Evolutionary conservation across 2,113 vertebrate species (phyloP).

Genomic region (Athene noctua): DNA sequence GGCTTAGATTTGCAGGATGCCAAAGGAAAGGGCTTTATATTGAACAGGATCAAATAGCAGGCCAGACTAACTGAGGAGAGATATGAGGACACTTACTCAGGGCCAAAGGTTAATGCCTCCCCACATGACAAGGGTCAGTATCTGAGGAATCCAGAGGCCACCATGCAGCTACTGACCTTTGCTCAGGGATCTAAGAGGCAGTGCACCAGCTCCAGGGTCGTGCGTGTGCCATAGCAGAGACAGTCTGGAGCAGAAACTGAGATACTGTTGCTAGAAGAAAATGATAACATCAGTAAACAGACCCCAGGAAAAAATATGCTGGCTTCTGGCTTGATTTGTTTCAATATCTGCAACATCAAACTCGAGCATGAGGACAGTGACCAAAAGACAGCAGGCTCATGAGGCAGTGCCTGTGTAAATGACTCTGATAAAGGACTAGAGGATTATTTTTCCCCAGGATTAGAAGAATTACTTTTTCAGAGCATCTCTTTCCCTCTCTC

Average conservation of each 20-base stretch:
- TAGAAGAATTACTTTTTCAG: neutral
- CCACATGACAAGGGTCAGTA: neutral
- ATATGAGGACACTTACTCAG: neutral
- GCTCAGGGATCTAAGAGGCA: neutral
- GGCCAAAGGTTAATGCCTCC: slow-evolving; percentile 10
- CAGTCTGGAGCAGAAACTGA: neutral
- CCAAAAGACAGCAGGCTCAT: neutral
- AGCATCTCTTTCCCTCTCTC: neutral
- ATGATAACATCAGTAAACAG: neutral
- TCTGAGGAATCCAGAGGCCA: slow-evolving; percentile 9
- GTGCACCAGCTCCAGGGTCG: neutral
- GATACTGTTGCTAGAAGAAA: neutral
- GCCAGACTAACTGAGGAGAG: neutral
- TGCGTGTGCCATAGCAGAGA: neutral
- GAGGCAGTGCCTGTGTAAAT: neutral
- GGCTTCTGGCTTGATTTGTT: neutral
- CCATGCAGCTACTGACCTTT: neutral
- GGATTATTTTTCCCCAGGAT: neutral
- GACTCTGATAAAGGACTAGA: neutral
- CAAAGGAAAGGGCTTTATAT: neutral
- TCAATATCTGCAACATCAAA: neutral
- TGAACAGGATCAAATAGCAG: neutral
- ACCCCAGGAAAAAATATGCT: neutral
- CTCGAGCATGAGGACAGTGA: rapidly evolving
- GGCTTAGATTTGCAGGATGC: neutral